Evolutionary conservation across 2,888 invertebrate genomes (phyloP).

Genomic region (Eulithis prunata): DNA sequence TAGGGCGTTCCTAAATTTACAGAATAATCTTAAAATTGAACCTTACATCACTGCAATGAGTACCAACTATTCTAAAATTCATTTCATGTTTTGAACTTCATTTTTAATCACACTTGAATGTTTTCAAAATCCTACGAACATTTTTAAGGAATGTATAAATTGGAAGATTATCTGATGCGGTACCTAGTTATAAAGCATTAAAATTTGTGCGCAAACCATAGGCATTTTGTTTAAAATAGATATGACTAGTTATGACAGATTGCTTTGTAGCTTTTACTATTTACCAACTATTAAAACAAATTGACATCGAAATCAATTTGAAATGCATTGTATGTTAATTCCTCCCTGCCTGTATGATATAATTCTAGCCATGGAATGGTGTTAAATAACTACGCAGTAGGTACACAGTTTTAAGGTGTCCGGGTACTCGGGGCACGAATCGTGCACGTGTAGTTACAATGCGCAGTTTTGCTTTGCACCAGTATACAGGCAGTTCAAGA

Average conservation of each 20-base stretch:
- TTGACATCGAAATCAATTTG: constrained; percentile 14
- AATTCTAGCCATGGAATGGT: no score
- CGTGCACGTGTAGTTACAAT: no score
- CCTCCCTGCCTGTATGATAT: constrained; percentile 13
- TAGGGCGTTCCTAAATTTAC: constrained; percentile 70
- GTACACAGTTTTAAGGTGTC: no score
- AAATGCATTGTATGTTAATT: constrained; percentile 1
- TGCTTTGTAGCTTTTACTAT: constrained; percentile 37
- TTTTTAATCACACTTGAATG: constrained; percentile 67
- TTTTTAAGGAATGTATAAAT: constrained; percentile 73
- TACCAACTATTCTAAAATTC: constrained; percentile 63
- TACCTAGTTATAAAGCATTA: constrained; percentile 49
- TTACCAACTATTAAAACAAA: constrained; percentile 35
- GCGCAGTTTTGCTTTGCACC: no score
- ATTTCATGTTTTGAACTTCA: constrained; percentile 74
- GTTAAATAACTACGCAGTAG: no score
- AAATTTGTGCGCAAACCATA: constrained; percentile 75
- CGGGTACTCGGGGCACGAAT: no score
- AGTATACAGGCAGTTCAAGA: no score
- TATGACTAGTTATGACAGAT: constrained; percentile 79
- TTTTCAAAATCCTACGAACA: constrained; percentile 46
- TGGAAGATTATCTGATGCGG: constrained; percentile 67
- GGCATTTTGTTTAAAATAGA: constrained; percentile 65
- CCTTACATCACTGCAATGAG: constrained; percentile 65
- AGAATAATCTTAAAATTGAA: constrained; percentile 75